phyloP scores from a whole-genome alignment of 2,888 invertebrate species.

The Orchestes rusci region DNA sequence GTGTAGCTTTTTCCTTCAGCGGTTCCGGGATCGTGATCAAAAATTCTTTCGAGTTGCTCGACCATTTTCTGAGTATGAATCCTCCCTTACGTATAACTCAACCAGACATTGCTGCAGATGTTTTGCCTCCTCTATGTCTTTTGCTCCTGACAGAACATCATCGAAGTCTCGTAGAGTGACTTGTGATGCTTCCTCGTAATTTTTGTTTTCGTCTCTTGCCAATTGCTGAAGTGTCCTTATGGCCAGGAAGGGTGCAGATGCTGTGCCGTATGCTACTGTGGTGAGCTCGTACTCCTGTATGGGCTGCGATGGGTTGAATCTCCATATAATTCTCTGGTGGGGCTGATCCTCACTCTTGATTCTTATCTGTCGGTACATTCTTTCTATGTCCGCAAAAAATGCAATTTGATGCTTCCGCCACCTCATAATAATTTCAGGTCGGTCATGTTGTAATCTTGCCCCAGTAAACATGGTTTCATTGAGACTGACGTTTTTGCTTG shows the following conservation, averaged over 20 bases:
- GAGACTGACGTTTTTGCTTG: background rate
- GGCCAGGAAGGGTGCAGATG: background rate
- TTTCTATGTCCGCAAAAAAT: conserved; percentile 1
- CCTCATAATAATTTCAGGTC: background rate
- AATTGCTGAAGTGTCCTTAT: background rate
- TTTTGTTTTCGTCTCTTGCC: background rate
- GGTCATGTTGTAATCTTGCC: background rate
- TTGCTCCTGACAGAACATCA: background rate
- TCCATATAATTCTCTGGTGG: conserved; percentile 2
- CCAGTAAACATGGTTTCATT: background rate
- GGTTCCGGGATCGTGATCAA: too few relatives aligned
- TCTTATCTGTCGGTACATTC: conserved; percentile 1
- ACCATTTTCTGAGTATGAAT: background rate
- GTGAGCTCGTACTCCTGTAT: conserved; percentile 1
- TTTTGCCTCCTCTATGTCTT: too few relatives aligned
- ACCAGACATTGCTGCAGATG: background rate
- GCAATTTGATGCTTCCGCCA: background rate
- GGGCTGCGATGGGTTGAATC: background rate
- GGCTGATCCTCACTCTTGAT: background rate
- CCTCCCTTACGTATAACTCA: background rate
- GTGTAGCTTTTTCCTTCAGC: too few relatives aligned
- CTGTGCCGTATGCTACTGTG: background rate
- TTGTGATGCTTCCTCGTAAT: background rate
- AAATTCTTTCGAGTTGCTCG: too few relatives aligned
- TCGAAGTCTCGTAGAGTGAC: background rate